Percentiles rank a stretch among this genome's conserved stretches.
Evolutionary conservation across 2,888 invertebrate genomes (phyloP).

Genomic region (Cataglyphis rosenhaueri): DNA sequence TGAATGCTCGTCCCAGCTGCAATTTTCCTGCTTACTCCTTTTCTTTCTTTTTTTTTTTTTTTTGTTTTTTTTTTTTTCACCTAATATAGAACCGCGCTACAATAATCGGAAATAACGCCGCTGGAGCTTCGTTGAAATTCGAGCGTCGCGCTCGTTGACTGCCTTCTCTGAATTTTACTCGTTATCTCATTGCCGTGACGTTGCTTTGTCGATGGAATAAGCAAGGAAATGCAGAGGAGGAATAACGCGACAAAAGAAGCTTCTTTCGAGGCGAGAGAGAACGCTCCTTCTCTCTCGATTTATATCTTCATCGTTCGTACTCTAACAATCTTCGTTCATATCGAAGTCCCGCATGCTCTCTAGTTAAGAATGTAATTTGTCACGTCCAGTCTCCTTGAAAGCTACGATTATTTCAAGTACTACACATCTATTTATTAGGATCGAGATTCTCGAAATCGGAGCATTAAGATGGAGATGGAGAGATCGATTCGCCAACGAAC

Average conservation of each 20-base stretch:
- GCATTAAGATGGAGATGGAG: conserved; percentile 33
- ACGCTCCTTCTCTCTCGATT: background rate
- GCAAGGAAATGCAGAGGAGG: background rate
- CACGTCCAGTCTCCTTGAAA: conserved; percentile 45
- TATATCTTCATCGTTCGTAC: conserved; percentile 43
- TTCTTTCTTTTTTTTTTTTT: background rate
- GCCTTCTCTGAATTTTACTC: conserved; percentile 19
- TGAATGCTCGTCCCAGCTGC: conserved; percentile 23
- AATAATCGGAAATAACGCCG: conserved; percentile 25
- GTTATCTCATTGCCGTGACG: conserved; percentile 17
- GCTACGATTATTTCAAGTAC: conserved; percentile 41
- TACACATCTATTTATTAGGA: conserved; percentile 37
- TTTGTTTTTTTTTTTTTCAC: background rate
- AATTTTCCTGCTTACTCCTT: conserved; percentile 15
- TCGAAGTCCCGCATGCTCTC: conserved; percentile 7
- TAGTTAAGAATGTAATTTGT: conserved; percentile 35
- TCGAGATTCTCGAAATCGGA: conserved; percentile 32
- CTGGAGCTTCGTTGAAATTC: conserved; percentile 40
- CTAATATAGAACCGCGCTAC: conserved; percentile 9
- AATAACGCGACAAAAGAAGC: background rate
- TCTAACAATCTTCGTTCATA: conserved; percentile 30
- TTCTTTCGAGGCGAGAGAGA: background rate
- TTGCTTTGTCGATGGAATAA: conserved; percentile 4
- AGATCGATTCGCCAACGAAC: conserved; percentile 35
- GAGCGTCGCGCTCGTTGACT: conserved; percentile 23